Evolutionary conservation across 2,888 invertebrate genomes (phyloP), one percentile per base, ranked within the genome.

Genomic region (Rotaria socialis): DNA sequence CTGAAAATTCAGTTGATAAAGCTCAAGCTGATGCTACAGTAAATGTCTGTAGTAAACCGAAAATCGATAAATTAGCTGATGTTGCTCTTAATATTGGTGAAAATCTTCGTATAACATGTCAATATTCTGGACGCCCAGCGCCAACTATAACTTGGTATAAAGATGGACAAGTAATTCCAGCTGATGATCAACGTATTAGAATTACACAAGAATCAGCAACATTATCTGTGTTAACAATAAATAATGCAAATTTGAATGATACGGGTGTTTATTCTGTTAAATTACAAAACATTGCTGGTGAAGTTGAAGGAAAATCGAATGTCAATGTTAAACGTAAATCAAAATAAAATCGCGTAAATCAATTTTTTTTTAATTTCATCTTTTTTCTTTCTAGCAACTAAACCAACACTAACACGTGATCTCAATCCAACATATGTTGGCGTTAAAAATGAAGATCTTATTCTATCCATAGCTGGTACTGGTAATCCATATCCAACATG

Each of bases 1-100:
- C 94, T 27, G 93, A 92, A 88, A 95, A 94, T 92, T 91, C 93
- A 87, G 94, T 93, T 86, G 95, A 94, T 85, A 94, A 94, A 90
- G 93, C 93, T 14, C 92, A 93, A 52, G 93, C 90, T 60, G 87
- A 93, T 89, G 93, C 90, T 47, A 89, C 89, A 27, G 90, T 91
- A 58, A 89, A 89, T 47, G 90, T 92, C 84, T 89, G 89, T 88
- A 91, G 91, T 87, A 88, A 89, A 22, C 89, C 90, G 87, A 88
- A 89, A 85, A 91, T 91, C 60, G 88, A 90, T 87, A 91, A 91
- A 87, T 90, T 91, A 87, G 90, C 90, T 10, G 89, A 90, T 50
- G 88, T 91, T 24, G 90, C 90, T 89, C 90, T 90, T 90, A 87
- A 87, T 88, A 85, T 85, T 27, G 85, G 58, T 35, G 89, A 90